Base-by-base conservation (phyloP, 2,113 vertebrate genomes). In the Strix aluco region DNA sequence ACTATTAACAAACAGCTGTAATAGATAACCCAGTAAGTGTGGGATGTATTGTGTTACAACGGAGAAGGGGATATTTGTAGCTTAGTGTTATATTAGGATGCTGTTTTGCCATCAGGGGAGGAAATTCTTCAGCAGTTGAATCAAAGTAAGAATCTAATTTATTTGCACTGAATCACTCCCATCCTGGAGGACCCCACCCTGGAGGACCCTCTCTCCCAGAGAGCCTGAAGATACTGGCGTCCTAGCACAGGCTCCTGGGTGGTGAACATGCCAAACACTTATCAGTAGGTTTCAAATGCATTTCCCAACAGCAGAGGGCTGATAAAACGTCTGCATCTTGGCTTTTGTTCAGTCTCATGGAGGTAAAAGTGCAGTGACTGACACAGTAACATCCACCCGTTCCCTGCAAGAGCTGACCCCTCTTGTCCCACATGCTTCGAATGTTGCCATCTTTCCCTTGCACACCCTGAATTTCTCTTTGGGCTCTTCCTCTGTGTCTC, bases 361-460 rank as follows among this genome's bases (percentile, higher is more conserved):
- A 92, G 57, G 36, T 44, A 61, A 55, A 80, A 65, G 17, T 55
- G 11, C 19, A 36, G 22, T 58, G 55, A 70, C 34, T 46, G 47
- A 32, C 25, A 47, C 6, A 21, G 38, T 15, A 51, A 13, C 51
- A 65, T 27, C 16, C 55, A 57, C 1, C 17, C 11, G 3, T 42
- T 59, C 54, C 49, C 55, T 90, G 29, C 38, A 91, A 90, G 15
- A 79, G 22, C n/a, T 62, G 61, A 49, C 17, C 10, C 3, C 4
- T 44, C 36, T n/a, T 20, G n/a, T 47, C 22, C 5, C 18, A 18
- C 3, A 3, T 14, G 19, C 20, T 87, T 74, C 63, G 34, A 85
- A 2, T 0, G 0, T 40, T 78, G 21, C 10, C 16, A 11, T 77
- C 51, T 74, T 40, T 40, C 46, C 46, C 66, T 40, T 74, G 30